A percentile compares a stretch with the other conserved stretches of the same genome.
These are phyloP conservation scores for Scyliorhinus canicula DNA, from an alignment of 2,797 vertebrate species.

Conservation along the genomic window DNA sequence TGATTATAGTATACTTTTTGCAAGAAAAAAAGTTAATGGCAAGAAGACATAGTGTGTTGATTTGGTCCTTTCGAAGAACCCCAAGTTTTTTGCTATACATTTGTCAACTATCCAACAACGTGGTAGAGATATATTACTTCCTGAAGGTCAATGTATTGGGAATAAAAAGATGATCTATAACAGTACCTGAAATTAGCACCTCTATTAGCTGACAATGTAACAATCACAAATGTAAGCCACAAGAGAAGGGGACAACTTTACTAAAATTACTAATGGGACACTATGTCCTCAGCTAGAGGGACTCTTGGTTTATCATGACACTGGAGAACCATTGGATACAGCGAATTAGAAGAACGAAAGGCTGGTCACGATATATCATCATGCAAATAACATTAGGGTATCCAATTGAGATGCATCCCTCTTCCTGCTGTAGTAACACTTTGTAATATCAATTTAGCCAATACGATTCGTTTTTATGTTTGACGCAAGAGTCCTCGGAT, in stretches of 20 bases:
- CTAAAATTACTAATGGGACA: neutral
- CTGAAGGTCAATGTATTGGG: neutral
- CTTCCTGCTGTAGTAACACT: neutral
- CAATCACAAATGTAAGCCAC: neutral
- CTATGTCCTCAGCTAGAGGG: neutral
- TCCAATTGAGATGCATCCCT: neutral
- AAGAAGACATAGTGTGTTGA: neutral
- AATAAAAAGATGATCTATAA: neutral
- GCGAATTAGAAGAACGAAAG: neutral
- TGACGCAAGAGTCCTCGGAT: neutral
- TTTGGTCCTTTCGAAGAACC: too few species aligned
- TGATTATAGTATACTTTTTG: too few species aligned
- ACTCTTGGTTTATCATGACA: constrained; percentile 30
- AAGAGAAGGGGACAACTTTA: neutral
- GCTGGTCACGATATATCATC: neutral
- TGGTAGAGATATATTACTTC: neutral
- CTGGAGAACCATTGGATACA: neutral
- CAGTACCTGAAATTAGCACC: neutral
- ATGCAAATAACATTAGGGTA: neutral
- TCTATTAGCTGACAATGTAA: neutral
- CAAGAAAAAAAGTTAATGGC: too few species aligned
- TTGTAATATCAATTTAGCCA: neutral
- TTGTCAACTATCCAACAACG: neutral
- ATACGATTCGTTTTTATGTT: neutral
- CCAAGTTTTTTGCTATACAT: neutral